Evolutionary conservation across 2,113 vertebrate genomes (phyloP), one percentile per base, ranked within the genome.

Genomic region (Oryzias curvinotus): DNA sequence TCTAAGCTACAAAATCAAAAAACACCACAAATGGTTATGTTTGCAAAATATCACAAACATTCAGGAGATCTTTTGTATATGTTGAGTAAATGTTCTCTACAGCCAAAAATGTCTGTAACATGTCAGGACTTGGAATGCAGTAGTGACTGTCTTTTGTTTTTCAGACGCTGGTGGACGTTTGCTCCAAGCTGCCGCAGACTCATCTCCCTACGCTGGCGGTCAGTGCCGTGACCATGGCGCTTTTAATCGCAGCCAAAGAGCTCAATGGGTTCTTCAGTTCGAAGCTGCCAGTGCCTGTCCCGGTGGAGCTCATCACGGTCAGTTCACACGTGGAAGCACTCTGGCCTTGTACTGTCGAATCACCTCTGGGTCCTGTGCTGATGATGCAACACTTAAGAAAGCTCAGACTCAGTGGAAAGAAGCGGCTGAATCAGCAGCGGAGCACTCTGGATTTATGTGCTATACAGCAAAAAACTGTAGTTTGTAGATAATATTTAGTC

Each of bases 251-350:
- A 0, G 92, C 95, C 45, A 99, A 99, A 74, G 82, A 96, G 65
- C 62, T 98, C 73, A 98, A 94, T 67, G 85, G 91, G 26, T 91
- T 91, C 61, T 87, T 94, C 15, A 86, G 78, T 0, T 63, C 84
- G 2, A 92, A 89, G 66, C 85, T 98, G 52, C 93, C 93, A 15
- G 80, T 97, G 59, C 96, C 96, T 0, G 85, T 98, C 55, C 97
- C 97, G 2, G 93, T 95, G 21, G 97, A 98, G 62, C 95, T 99
- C 28, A 88, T 98, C 74, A 94, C 88, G 85, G 97, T 98, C 84
- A 50, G 83, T 83, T 69, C 16, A 81, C 55, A 63, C 7, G 30
- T 47, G 54, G 65, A 76, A 61, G 68, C 25, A 19, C 64, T 79
- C 57, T 60, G 52, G 44, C n/a, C 28, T 67, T 53, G 15, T 13